phyloP scores from a whole-genome alignment of 2,888 invertebrate genomes.

The Chymomyza fuscimana region DNA sequence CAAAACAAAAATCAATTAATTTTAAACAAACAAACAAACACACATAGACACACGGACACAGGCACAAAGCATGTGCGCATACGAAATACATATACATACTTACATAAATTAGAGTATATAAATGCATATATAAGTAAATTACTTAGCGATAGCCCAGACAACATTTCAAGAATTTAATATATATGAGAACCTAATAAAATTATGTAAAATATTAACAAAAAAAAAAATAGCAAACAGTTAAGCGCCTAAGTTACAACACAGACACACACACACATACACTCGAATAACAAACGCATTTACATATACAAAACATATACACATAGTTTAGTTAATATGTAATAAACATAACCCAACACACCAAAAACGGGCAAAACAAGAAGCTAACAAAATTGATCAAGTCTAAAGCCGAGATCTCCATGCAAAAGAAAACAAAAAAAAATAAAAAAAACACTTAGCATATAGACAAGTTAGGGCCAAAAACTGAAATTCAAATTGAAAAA shows the following conservation, averaged over 20 bases:
- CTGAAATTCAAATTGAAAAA: not conserved
- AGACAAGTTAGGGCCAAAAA: slow-evolving; percentile 7
- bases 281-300: slow-evolving; percentile 5
- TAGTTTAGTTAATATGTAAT: slow-evolving; percentile 23
- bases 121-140: slow-evolving; percentile 30
- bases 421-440: slow-evolving; percentile 1
- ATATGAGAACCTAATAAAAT: slow-evolving; percentile 25
- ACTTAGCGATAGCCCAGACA: slow-evolving; percentile 56
- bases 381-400: not conserved
- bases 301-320: slow-evolving; percentile 21
- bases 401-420: not conserved
- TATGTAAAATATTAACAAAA: slow-evolving; percentile 27
- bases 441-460: not conserved
- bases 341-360: slow-evolving; percentile 6
- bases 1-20: slow-evolving; percentile 33
- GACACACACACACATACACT: not conserved
- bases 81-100: slow-evolving; percentile 14
- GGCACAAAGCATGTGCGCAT: slow-evolving; percentile 6
- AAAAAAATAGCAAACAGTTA: slow-evolving; percentile 36
- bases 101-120: slow-evolving; percentile 12
- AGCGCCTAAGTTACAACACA: slow-evolving; percentile 38
- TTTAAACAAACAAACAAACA: slow-evolving; percentile 31
- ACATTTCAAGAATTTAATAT: slow-evolving; percentile 64
- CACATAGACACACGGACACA: not conserved
- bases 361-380: slow-evolving; percentile 5